Percentiles rank a stretch among this genome's conserved stretches.
phyloP scores from a whole-genome alignment of 2,113 vertebrate genomes.

The Megaleporinus macrocephalus region DNA sequence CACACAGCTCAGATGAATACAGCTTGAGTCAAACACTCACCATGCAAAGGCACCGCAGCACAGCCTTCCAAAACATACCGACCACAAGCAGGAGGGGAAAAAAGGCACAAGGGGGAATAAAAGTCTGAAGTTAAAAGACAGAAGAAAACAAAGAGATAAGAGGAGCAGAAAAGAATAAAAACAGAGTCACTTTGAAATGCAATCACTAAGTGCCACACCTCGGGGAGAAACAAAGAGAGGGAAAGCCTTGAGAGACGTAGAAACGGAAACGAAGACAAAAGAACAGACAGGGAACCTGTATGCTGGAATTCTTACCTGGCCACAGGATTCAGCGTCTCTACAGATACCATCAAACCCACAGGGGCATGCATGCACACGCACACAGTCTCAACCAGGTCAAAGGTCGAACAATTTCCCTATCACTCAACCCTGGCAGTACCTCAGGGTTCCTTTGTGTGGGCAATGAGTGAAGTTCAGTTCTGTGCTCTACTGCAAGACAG shows the following conservation, averaged over 20 bases:
- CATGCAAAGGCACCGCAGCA: background rate
- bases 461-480: background rate
- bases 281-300: constrained; percentile 6
- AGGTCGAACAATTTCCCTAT: background rate
- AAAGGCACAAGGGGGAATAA: background rate
- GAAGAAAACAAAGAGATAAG: constrained; percentile 5
- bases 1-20: constrained; percentile 17
- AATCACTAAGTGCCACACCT: constrained; percentile 30
- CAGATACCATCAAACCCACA: constrained; percentile 17
- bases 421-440: background rate
- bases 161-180: constrained; percentile 15
- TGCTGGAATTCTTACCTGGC: background rate
- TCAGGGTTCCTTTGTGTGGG: background rate
- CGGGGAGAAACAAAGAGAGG: constrained; percentile 23
- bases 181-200: constrained; percentile 38
- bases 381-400: background rate
- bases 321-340: background rate
- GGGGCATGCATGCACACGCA: background rate
- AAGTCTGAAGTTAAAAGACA: constrained; percentile 14
- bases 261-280: constrained; percentile 41
- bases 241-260: constrained; percentile 17
- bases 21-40: background rate
- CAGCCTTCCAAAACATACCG: background rate
- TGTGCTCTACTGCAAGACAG: background rate
- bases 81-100: background rate